Base-by-base conservation (phyloP, 2,113 vertebrate species). In the Seriola rivoliana region DNA sequence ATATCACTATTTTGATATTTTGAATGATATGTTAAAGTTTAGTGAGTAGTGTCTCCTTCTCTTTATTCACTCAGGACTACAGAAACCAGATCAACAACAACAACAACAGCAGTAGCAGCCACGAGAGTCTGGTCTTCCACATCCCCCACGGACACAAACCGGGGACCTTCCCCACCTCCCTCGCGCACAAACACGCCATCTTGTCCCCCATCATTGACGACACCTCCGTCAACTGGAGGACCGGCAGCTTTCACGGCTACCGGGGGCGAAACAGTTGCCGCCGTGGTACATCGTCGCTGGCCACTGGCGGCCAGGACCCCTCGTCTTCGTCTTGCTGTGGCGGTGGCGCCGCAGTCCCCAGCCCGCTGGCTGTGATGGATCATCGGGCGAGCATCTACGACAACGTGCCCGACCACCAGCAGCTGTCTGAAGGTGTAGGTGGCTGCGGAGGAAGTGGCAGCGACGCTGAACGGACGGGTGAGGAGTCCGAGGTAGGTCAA, bases 321-420 rank as follows among this genome's bases (percentile, higher is more conserved):
- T 59, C 73, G 0, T 46, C 67, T 0, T 75, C 52, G 0, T 48
- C 76, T 0, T 46, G 69, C 19, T 16, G 62, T 13, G 3, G 14
- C 46, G 46, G 46, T 5, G 60, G 75, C 0, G 25, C 3, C 1
- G 19, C 2, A 5, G 78, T 23, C 14, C 67, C 88, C 62, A 19
- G 92, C 75, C 75, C 64, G 0, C 83, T 46, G 1, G 11, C 74
- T 0, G 8, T 0, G 2, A 23, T 85, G 4, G 88, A 94, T 12
- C 94, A 96, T 52, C 93, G 97, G 4, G 74, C 93, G 29, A 97
- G 97, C 9, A 63, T 97, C 72, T 98, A 98, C 9, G 97, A 98
- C 93, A 97, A 97, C 63, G 91, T 98, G 21, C 96, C 96, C 0
- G 89, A 42, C 3, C 88, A 46, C 44, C 72, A 14, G 46, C 90